Evolutionary conservation across 2,888 invertebrate genomes (phyloP), one percentile per base, ranked within the genome.

Genomic region (Rhamphomyia laevipes): DNA sequence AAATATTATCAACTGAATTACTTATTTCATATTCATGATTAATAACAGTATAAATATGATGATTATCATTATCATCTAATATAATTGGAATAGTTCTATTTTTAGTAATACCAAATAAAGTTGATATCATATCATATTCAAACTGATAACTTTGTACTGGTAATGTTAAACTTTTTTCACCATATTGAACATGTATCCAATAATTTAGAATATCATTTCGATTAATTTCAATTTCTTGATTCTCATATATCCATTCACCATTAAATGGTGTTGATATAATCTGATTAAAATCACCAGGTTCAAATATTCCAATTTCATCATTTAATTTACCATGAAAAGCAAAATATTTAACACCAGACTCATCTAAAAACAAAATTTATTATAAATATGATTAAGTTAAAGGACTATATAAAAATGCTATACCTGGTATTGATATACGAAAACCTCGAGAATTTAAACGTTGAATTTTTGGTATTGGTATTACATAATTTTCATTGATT

Each of bases 261-360:
- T 75, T 59, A 3, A 56, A 65, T 0, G 77, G 60, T 3, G 53
- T 48, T 2, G 60, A 61, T 0, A 77, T 63, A 51, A 79, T 77
- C 0, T 72, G 75, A 1, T 64, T 62, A 37, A 78, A 73, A 2
- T 73, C 65, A 0, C 84, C 84, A 1, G 71, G 67, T 47, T 76
- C 74, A 7, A 66, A 68, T 2, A 63, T 57, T 0, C 55, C 61
- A 50, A 83, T 76, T 0, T 61, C 59, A 27, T 72, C 68, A 62
- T 83, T 83, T n/a, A 80, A 58, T 54, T 80, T 78, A 0, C 78
- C 80, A 65, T 84, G 78, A 61, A 83, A 82, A 1, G 73, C 77
- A 58, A 84, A 81, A 9, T 77, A 60, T 46, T 68, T 67, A 1
- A 80, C 57, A 2, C 75, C 76, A 4, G 71, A 60, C 21, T 66